phyloP scores from a whole-genome alignment of 2,888 invertebrate genomes.

The Coelopa pilipes region DNA sequence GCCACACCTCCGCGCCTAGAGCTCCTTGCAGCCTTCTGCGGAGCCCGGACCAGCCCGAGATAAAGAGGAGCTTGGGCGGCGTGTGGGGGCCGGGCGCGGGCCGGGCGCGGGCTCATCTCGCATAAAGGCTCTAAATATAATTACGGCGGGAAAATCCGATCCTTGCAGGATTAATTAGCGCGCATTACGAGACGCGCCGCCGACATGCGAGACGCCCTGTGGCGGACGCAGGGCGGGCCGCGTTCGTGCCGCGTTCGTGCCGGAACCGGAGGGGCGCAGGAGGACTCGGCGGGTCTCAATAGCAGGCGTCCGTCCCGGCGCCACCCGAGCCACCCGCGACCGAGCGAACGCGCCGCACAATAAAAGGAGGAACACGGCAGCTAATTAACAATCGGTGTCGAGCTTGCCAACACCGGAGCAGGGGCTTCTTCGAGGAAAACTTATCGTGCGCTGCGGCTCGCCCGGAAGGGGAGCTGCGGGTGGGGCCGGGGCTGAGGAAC shows the following conservation, averaged over 20 bases:
- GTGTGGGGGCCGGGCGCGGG: constrained; percentile 41
- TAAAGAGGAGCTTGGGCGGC: background rate
- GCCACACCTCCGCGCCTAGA: too few species aligned
- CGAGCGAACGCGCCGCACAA: constrained; percentile 16
- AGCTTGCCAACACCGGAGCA: constrained; percentile 30
- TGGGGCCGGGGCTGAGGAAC: too few species aligned
- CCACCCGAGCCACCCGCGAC: background rate
- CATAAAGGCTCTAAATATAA: constrained; percentile 57
- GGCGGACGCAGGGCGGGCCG: background rate
- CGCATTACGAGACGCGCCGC: constrained; percentile 62
- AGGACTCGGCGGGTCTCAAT: background rate
- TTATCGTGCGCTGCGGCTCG: too few species aligned
- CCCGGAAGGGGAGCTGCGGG: too few species aligned
- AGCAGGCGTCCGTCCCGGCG: background rate
- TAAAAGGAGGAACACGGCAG: constrained; percentile 55
- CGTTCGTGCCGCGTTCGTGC: background rate
- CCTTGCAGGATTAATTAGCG: constrained; percentile 67
- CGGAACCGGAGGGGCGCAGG: background rate
- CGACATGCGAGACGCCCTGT: background rate
- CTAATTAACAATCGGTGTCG: constrained; percentile 64
- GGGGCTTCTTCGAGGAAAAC: too few species aligned
- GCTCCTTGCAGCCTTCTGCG: background rate
- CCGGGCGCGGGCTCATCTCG: constrained; percentile 20
- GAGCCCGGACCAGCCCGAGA: too few species aligned
- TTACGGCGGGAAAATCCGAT: constrained; percentile 65